These are phyloP conservation scores for Colostygia pectinataria DNA, from an alignment of 2,888 invertebrate genomes.

Conservation along the genomic window DNA sequence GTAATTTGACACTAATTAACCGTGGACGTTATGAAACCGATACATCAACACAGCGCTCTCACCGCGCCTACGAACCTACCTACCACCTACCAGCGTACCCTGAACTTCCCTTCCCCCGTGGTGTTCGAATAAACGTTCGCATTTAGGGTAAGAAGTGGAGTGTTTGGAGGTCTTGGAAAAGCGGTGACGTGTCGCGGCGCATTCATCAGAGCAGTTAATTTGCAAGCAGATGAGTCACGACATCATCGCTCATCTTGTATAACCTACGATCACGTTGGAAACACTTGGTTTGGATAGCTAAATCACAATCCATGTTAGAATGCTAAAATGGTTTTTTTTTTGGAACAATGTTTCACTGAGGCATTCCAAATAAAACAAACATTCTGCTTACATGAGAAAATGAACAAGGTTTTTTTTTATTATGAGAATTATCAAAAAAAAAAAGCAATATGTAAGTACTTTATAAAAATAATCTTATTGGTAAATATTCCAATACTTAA, in stretches of 20 bases:
- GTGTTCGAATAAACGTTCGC: constrained; percentile 31
- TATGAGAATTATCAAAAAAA: background rate
- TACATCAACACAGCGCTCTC: constrained; percentile 69
- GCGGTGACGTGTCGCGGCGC: constrained; percentile 58
- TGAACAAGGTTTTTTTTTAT: no score
- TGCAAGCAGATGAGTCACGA: constrained; percentile 75
- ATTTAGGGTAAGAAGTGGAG: constrained; percentile 26
- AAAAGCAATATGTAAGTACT: background rate
- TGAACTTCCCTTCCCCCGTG: constrained; percentile 40
- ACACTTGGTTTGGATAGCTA: constrained; percentile 50
- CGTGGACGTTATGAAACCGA: constrained; percentile 71
- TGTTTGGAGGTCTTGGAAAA: constrained; percentile 42
- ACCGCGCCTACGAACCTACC: constrained; percentile 63
- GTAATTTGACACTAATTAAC: constrained; percentile 78
- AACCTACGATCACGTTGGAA: constrained; percentile 53
- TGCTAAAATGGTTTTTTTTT: background rate
- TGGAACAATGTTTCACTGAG: no score
- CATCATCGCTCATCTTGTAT: constrained; percentile 75
- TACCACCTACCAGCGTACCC: constrained; percentile 47
- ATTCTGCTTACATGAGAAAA: no score
- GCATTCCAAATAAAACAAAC: no score
- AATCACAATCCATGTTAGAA: constrained; percentile 6
- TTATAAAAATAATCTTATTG: background rate
- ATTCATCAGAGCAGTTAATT: constrained; percentile 80
- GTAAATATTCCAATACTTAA: no score